Evolutionary conservation across 1,140 invertebrate species (phyloP).

Genomic region (Periplaneta americana): DNA sequence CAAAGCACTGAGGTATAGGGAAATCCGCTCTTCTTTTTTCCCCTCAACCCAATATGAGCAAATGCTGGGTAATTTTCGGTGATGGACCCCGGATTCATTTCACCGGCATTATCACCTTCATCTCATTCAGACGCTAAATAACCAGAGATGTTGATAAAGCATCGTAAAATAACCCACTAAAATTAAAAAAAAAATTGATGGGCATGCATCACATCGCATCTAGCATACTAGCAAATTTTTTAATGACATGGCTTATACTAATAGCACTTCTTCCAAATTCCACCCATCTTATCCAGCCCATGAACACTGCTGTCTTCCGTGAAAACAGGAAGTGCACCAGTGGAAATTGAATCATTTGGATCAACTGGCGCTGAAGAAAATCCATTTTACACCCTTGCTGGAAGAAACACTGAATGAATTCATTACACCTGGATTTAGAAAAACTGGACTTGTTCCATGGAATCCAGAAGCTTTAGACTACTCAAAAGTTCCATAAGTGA

Average conservation of each 20-base stretch:
- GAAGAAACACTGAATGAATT: conserved; percentile 23
- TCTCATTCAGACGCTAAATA: no score
- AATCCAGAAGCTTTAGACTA: conserved; percentile 17
- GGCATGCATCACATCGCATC: conserved; percentile 30
- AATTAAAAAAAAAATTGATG: conserved; percentile 29
- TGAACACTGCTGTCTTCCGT: conserved; percentile 35
- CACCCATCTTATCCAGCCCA: conserved; percentile 38
- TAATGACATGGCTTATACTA: conserved; percentile 32
- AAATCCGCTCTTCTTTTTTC: conserved; percentile 28
- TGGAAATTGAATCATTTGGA: background rate
- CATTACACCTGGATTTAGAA: conserved; percentile 27
- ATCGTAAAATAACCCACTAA: no score
- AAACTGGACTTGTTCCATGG: conserved; percentile 31
- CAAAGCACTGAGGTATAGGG: conserved; percentile 33
- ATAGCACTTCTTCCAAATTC: conserved; percentile 36
- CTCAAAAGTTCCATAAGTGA: background rate
- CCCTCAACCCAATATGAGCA: no score
- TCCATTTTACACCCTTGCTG: conserved; percentile 31
- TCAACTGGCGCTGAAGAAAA: conserved; percentile 27
- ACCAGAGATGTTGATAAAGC: no score
- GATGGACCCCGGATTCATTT: no score
- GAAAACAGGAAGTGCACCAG: conserved; percentile 25
- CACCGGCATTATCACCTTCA: no score
- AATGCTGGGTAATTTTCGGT: no score
- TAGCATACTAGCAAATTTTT: conserved; percentile 33